Percentiles rank a stretch among this genome's conserved stretches.
These are phyloP conservation scores for Pyrochroa serraticornis DNA, from an alignment of 2,888 invertebrate species.

Conservation along the genomic window DNA sequence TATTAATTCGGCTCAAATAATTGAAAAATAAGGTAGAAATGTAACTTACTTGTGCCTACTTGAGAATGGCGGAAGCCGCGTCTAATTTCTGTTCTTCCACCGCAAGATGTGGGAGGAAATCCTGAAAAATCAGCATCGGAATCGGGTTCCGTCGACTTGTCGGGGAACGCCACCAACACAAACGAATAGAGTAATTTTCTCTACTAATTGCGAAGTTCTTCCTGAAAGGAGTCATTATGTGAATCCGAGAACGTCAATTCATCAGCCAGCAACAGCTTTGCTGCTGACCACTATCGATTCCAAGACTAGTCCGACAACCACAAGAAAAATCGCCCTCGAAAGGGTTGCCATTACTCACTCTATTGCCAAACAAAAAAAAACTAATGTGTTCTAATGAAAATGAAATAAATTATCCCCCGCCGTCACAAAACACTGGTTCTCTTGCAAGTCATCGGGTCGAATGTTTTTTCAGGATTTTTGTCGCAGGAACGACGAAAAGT, in stretches of 20 bases:
- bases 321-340: conserved; percentile 42
- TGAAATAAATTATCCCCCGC: conserved; percentile 25
- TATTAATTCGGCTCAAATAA: too few relatives aligned
- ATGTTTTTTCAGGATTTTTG: too few relatives aligned
- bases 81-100: too few relatives aligned
- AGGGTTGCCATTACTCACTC: conserved; percentile 42
- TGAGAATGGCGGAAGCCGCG: too few relatives aligned
- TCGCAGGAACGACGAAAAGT: too few relatives aligned
- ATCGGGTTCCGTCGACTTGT: too few relatives aligned
- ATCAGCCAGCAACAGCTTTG: conserved; percentile 44
- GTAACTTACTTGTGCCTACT: too few relatives aligned
- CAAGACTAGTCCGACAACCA: conserved; percentile 32
- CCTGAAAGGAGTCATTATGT: conserved; percentile 49
- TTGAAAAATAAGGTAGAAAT: too few relatives aligned
- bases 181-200: conserved; percentile 47
- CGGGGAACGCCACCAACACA: neutral
- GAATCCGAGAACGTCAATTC: conserved; percentile 43
- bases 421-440: too few relatives aligned
- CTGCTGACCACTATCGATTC: conserved; percentile 44
- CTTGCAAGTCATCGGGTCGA: too few relatives aligned
- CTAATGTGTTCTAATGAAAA: conserved; percentile 31
- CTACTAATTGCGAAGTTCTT: conserved; percentile 45
- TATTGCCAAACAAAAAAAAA: conserved; percentile 31
- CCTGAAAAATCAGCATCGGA: too few relatives aligned
- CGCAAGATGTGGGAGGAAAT: too few relatives aligned